phyloP scores from a whole-genome alignment of 2,113 vertebrate species.

The Phalacrocorax pelagicus region DNA sequence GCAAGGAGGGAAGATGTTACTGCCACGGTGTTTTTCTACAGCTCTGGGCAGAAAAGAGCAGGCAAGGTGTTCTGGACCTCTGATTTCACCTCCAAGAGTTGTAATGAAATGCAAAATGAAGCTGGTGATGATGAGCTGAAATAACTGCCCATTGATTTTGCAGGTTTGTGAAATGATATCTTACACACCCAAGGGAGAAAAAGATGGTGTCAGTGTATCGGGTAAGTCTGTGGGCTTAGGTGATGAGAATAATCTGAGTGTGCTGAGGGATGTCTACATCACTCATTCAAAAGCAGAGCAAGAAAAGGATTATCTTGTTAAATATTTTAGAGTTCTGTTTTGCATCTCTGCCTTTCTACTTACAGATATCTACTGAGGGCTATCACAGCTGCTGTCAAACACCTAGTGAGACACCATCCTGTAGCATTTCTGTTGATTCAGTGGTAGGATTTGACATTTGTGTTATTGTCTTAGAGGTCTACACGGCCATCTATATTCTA shows the following conservation, averaged over 20 bases:
- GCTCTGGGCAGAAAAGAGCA: neutral
- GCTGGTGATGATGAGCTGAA: neutral
- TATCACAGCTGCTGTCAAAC: neutral
- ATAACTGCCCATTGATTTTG: too few species aligned
- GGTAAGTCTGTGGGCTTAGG: neutral
- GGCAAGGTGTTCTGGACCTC: neutral
- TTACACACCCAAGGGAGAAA: neutral
- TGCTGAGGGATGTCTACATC: neutral
- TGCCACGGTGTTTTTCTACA: neutral
- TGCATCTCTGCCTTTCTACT: neutral
- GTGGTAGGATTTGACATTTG: neutral
- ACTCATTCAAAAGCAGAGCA: neutral
- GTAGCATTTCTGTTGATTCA: neutral
- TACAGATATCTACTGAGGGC: neutral
- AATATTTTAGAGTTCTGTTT: neutral
- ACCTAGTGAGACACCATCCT: neutral
- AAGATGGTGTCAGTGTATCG: neutral
- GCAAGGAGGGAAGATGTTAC: neutral
- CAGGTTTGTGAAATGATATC: neutral
- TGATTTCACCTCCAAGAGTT: accelerated
- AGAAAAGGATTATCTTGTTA: neutral
- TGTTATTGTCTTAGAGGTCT: neutral
- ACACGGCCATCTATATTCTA: neutral
- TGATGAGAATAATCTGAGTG: neutral
- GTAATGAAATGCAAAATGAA: neutral